Evolutionary conservation across 2,888 invertebrate species (phyloP), one percentile per base, ranked within the genome.

Genomic region (Rotaria macrura): DNA sequence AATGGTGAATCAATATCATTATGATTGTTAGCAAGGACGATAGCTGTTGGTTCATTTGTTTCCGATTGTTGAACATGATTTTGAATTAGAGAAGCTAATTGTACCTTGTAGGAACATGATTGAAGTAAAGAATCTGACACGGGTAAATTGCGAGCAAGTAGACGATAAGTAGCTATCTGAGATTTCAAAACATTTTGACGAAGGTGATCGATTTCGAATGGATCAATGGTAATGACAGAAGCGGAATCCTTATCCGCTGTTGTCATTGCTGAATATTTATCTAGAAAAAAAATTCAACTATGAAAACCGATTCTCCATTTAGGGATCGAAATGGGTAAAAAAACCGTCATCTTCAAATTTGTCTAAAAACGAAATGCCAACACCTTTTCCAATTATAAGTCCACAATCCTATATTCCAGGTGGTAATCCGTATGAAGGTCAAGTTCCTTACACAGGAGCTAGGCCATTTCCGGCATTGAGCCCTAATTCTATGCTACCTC

Each of bases 121-220:
- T 40, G 43, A 54, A 93, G 92, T 83, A 95, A 91, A 90, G 94
- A 94, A 89, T 94, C 95, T 5, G 95, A 94, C 54, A 97, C 92
- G 0, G 95, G 95, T 90, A 96, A 96, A 91, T 95, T 96, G 87
- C 97, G 93, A 29, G 96, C 95, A 87, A 97, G 92, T 89, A 95
- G 93, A 86, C 96, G 93, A 91, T 97, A 97, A 0, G 96, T 97
- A 92, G 95, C 95, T 89, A 97, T 97, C 92, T 98, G 97, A 17
- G 96, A 92, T 86, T 95, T 93, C 83, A 97, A 92, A 92, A 97
- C 96, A 88, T 94, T 94, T 4, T 25, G 3, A 9, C 79, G 79
- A 79, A 79, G 25, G 43, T n/a, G 79, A n/a, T 79, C 43, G 14
- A 79, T 25, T 25, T 79, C 79, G n/a, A 43, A 43, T n/a, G 25